Conservation (phyloP, 2,113 vertebrate genomes). For the Microcebus lehilahytsara region DNA sequence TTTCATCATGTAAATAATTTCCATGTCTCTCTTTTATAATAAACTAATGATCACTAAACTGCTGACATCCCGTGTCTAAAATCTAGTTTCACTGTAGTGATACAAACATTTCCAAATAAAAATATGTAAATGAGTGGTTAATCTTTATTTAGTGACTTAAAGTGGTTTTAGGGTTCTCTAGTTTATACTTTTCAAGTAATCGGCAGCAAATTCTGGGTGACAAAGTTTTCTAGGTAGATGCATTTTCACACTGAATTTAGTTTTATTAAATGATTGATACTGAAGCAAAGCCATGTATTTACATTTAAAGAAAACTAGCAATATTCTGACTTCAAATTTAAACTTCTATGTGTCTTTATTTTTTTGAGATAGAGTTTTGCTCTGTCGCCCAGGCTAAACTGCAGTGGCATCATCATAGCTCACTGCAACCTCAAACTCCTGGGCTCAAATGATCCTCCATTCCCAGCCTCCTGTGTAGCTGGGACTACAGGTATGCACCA, state of each 20-base stretch:
- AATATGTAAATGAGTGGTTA: conserved; percentile 42
- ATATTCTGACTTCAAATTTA: not conserved
- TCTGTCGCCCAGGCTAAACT: not conserved
- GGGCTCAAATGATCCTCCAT: not conserved
- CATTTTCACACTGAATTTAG: not conserved
- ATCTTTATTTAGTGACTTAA: conserved; percentile 57
- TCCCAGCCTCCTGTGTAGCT: not conserved
- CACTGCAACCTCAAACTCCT: not conserved
- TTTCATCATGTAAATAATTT: conserved; percentile 95
- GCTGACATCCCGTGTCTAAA: conserved; percentile 72
- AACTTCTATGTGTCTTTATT: not conserved
- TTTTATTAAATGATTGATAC: not conserved
- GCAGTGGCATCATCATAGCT: not conserved
- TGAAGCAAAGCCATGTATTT: not conserved
- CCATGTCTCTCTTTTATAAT: conserved; percentile 83
- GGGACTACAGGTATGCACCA: not conserved
- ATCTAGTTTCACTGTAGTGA: conserved; percentile 73
- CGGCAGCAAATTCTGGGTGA: not conserved
- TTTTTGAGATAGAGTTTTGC: not conserved
- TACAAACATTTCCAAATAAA: conserved; percentile 84
- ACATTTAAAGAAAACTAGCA: not conserved
- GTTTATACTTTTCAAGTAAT: not conserved
- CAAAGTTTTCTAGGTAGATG: not conserved
- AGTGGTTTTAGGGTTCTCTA: not conserved
- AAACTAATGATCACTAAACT: conserved; percentile 72